Evolutionary conservation across 2,797 vertebrate species (phyloP), one percentile per base, ranked within the genome.

Genomic region (Spinus olivaceus): DNA sequence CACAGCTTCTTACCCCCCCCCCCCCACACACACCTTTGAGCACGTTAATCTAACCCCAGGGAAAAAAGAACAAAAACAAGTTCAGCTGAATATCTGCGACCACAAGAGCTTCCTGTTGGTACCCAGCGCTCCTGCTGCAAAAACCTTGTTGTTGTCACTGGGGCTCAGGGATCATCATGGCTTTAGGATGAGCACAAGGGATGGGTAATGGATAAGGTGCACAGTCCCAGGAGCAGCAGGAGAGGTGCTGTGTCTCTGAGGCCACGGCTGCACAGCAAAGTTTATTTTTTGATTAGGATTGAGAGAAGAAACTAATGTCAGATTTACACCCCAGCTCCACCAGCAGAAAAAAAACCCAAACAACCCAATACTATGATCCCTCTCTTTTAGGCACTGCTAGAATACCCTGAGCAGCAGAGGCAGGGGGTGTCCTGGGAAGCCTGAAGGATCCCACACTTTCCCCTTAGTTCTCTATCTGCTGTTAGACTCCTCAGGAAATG

Each of bases 61-160:
- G 50, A 81, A 84, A 80, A 71, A 33, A 56, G 67, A 93, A 61
- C 39, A 32, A 77, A 88, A 84, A 4, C 32, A n/a, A 81, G 53
- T 50, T 77, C 78, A 82, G 88, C 78, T 74, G 42, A 42, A 28
- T 44, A 54, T 18, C 82, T 93, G 64, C 0, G 0, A 77, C 86
- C 90, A 9, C 90, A 92, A 71, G 14, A 49, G 64, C 53, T 94
- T 97, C 88, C 90, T 88, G 85, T 56, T 71, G 51, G 66, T 81
- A 73, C 86, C 66, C 9, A 0, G 3, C 53, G 33, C 60, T 84
- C 56, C 67, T 80, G 63, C 30, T 86, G 86, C 82, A 70, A 33
- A 76, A 64, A 37, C 35, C 23, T 82, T 1, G 0, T 47, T 1
- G 15, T 32, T 69, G 60, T 9, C 22, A 10, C 14, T 5, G 13